Conservation (phyloP, 2,888 invertebrate genomes). For the Eurytoma adleriae region DNA sequence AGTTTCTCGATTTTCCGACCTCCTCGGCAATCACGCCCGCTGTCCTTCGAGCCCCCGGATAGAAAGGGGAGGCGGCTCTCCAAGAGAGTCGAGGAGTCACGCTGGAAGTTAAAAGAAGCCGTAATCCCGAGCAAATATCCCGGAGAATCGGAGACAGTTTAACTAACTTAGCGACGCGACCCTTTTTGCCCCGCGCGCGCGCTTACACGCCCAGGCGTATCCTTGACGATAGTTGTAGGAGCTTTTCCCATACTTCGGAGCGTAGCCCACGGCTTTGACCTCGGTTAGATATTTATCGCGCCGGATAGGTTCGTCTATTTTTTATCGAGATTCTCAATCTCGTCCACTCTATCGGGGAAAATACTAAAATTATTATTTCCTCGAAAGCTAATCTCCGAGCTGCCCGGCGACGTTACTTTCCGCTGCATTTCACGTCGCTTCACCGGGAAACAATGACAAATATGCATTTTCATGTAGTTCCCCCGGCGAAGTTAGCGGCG, state of each 20-base stretch:
- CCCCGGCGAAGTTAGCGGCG: too few relatives aligned
- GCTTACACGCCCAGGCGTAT: background rate
- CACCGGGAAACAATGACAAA: too few relatives aligned
- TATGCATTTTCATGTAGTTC: too few relatives aligned
- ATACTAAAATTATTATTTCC: too few relatives aligned
- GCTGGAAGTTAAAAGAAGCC: constrained; percentile 61
- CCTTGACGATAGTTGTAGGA: background rate
- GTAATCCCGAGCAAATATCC: constrained; percentile 65
- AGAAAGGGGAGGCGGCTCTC: background rate
- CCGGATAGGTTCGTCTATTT: too few relatives aligned
- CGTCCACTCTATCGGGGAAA: too few relatives aligned
- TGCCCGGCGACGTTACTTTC: too few relatives aligned
- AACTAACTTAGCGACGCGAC: constrained; percentile 39
- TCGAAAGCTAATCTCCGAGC: too few relatives aligned
- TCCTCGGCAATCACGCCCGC: constrained; percentile 41
- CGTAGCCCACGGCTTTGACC: too few relatives aligned
- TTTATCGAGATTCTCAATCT: too few relatives aligned
- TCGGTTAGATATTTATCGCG: too few relatives aligned
- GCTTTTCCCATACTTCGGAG: background rate
- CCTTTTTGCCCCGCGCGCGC: background rate
- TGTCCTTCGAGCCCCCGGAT: constrained; percentile 15
- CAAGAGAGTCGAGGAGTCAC: background rate
- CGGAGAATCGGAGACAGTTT: constrained; percentile 62
- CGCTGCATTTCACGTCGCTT: too few relatives aligned
- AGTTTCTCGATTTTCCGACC: constrained; percentile 45